A percentile compares a stretch with the other conserved stretches of the same genome.
phyloP scores from a whole-genome alignment of 2,797 vertebrate genomes.

The Pseudochirops cupreus region DNA sequence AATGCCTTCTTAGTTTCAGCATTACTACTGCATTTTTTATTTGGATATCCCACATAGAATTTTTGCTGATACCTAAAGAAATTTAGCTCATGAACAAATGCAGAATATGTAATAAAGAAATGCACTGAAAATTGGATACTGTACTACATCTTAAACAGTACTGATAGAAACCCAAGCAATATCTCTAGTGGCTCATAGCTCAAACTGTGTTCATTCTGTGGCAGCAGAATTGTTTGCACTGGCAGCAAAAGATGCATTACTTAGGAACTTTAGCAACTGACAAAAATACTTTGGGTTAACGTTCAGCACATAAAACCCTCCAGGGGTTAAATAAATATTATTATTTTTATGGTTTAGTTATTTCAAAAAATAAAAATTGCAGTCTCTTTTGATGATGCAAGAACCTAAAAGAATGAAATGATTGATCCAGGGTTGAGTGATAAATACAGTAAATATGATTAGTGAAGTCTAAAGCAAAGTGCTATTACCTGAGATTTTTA shows the following conservation, averaged over 20 bases:
- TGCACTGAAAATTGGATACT: neutral
- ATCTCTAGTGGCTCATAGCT: conserved; percentile 1
- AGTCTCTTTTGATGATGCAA: neutral
- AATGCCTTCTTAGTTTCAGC: neutral
- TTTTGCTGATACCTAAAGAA: conserved; percentile 7
- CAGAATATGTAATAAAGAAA: neutral
- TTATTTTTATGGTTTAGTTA: neutral
- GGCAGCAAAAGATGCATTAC: neutral
- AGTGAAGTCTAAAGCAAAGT: neutral
- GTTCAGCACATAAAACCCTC: conserved; percentile 18
- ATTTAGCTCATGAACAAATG: conserved; percentile 11
- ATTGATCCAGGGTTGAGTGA: neutral
- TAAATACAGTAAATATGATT: neutral
- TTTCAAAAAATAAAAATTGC: conserved; percentile 44
- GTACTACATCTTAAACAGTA: conserved; percentile 13
- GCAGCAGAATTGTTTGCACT: conserved; percentile 17
- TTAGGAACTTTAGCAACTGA: conserved; percentile 46
- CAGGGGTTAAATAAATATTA: neutral
- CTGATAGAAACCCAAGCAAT: conserved; percentile 20
- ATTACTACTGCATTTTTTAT: neutral
- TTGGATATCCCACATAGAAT: neutral
- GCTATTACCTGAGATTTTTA: neutral
- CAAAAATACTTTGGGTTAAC: conserved; percentile 46
- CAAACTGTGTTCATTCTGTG: conserved; percentile 14
- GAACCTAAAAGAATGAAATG: conserved; percentile 18